These are phyloP conservation scores for Nephrocerus scutellatus DNA, from an alignment of 2,888 invertebrate species.

Conservation along the genomic window DNA sequence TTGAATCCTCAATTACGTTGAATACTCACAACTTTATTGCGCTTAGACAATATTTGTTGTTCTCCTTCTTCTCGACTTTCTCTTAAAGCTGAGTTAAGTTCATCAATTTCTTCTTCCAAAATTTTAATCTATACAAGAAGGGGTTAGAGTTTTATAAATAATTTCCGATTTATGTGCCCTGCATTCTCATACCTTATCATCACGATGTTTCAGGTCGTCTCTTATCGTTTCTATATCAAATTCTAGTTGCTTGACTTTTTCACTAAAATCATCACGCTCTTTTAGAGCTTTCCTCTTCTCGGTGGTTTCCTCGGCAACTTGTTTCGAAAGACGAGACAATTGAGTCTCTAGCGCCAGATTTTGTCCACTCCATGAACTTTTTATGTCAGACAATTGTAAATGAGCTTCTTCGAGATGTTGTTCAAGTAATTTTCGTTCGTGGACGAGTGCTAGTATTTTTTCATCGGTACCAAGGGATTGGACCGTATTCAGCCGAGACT, in stretches of 20 bases:
- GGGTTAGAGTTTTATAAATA: no score
- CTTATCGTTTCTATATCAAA: slow-evolving; percentile 40
- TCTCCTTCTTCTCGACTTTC: slow-evolving; percentile 50
- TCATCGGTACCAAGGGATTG: slow-evolving; percentile 47
- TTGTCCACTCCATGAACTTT: slow-evolving; percentile 87
- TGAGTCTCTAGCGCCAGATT: slow-evolving; percentile 85
- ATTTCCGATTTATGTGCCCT: neutral
- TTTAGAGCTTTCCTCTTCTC: slow-evolving; percentile 68
- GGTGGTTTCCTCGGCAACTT: slow-evolving; percentile 76
- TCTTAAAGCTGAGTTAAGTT: slow-evolving; percentile 60
- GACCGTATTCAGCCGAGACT: slow-evolving; percentile 39
- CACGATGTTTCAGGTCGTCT: slow-evolving; percentile 39
- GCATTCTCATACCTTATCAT: slow-evolving; percentile 37
- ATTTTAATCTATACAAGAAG: slow-evolving; percentile 49
- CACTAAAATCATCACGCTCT: slow-evolving; percentile 59
- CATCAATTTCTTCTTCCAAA: slow-evolving; percentile 65
- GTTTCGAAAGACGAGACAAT: slow-evolving; percentile 73
- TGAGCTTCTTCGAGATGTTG: slow-evolving; percentile 77
- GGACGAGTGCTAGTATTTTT: slow-evolving; percentile 52
- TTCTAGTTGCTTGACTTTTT: slow-evolving; percentile 51
- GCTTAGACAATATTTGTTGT: slow-evolving; percentile 51
- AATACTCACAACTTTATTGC: slow-evolving; percentile 55
- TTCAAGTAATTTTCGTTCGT: slow-evolving; percentile 63
- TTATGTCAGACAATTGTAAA: slow-evolving; percentile 79
- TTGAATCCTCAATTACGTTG: slow-evolving; percentile 27